phyloP scores from a whole-genome alignment of 2,113 vertebrate genomes.

The Cyphomyrus plagiostoma region DNA sequence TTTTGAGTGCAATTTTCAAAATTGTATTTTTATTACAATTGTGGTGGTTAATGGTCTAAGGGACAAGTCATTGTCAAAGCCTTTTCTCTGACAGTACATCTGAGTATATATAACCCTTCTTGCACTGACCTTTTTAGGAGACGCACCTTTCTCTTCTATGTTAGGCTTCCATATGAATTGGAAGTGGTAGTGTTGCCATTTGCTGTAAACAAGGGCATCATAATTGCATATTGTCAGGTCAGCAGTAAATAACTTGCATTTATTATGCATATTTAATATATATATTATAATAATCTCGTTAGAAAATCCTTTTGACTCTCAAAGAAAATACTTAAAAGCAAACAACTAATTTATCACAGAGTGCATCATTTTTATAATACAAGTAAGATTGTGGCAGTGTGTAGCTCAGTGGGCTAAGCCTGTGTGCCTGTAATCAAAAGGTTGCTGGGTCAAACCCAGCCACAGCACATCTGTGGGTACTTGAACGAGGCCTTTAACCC shows the following conservation, averaged over 20 bases:
- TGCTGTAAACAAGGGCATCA: conserved; percentile 2
- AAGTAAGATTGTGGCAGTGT: not conserved
- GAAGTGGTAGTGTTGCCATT: conserved; percentile 1
- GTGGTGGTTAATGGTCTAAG: not conserved
- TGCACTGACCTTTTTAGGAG: not conserved
- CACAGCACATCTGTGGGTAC: no score
- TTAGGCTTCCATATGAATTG: not conserved
- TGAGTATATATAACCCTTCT: not conserved
- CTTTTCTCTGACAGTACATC: not conserved
- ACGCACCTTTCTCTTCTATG: not conserved
- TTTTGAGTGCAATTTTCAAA: not conserved
- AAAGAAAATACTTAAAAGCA: not conserved
- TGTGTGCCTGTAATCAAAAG: no score
- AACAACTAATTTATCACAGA: not conserved
- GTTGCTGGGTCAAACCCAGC: no score
- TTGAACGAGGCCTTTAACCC: no score
- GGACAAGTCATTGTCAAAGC: not conserved
- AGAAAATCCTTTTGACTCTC: not conserved
- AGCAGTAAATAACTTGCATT: not conserved
- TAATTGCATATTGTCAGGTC: not conserved
- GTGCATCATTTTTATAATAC: not conserved
- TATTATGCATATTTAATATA: not conserved
- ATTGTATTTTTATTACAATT: not conserved
- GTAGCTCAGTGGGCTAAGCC: no score
- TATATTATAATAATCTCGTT: not conserved